Evolutionary conservation across 2,113 vertebrate species (phyloP), one percentile per base, ranked within the genome.

Genomic region (Dipodomys spectabilis): DNA sequence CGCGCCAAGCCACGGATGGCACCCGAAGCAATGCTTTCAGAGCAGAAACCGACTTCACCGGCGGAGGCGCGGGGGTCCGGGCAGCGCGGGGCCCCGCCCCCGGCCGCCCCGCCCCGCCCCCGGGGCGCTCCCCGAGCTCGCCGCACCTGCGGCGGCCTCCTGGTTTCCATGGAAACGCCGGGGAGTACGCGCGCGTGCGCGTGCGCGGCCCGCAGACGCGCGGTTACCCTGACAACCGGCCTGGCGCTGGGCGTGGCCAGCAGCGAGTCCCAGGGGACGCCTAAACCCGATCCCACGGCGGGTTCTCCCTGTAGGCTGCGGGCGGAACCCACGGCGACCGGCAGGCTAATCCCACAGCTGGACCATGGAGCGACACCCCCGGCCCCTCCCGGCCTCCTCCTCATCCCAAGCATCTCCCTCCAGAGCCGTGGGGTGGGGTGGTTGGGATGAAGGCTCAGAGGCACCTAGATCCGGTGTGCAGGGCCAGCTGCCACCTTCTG

Each of bases 131-230:
- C 94, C 97, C 96, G 30, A 6, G 27, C 44, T 28, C 82, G 92
- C 44, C 0, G 97, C 98, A 98, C 98, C 98, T 98, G 97, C 97
- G 97, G 97, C 97, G 75, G 96, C 64, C 97, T 97, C 75, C 96
- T 89, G 91, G 98, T 98, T 98, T 97, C 98, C 97, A 94, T 97
- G 98, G 98, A 97, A 98, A 98, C 98, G 86, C 93, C 0, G 22
- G 75, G 0, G 97, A 83, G 39, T 39, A 39, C 39, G 39, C 39
- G 39, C 39, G 95, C 73, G 11, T 0, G 67, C 65, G 95, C 96
- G 97, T 0, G 67, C 65, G 95, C 96, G 97, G 89, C 92, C 95
- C 83, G 78, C 23, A 7, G 97, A 96, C 94, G 81, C 96, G 96
- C 84, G 28, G 98, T 98, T 96, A 75, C 98, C 97, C 96, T 97